Evolutionary conservation across 35 echinoderm and acorn worm species (phyloP).

Genomic region (Hemicentrotus pulcherrimus): DNA sequence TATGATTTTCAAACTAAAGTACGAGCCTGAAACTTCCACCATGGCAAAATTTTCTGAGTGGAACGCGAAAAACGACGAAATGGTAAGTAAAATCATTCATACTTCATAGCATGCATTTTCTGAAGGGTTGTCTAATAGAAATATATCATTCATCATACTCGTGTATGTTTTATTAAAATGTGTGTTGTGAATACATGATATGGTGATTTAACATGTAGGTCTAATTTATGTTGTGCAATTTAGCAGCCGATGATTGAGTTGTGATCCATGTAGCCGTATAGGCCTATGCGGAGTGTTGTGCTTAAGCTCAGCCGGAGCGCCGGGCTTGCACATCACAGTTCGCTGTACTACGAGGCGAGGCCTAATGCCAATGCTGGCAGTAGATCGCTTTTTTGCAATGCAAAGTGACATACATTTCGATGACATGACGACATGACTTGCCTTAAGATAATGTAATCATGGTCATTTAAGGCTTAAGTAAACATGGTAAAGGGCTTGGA

Average conservation of each 20-base stretch:
- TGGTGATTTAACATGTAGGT: neutral
- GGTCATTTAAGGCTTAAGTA: no score
- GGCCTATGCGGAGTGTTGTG: neutral
- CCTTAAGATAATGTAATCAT: no score
- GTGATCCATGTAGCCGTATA: neutral
- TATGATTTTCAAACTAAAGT: conserved; percentile 21
- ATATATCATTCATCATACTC: neutral
- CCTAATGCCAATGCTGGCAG: neutral
- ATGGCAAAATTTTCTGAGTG: conserved; percentile 17
- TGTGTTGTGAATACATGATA: neutral
- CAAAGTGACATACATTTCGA: no score
- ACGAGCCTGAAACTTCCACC: conserved; percentile 22
- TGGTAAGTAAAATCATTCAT: neutral
- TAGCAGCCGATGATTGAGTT: neutral
- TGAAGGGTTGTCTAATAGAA: neutral
- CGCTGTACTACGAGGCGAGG: no score
- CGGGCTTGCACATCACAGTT: neutral
- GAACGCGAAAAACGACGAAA: conserved; percentile 21
- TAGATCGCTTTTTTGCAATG: no score
- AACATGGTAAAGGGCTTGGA: no score
- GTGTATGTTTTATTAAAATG: neutral
- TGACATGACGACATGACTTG: neutral
- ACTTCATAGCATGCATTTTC: neutral
- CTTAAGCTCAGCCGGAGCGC: neutral
- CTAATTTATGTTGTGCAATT: neutral